These are phyloP conservation scores for Pseudomyrmex cubaensis DNA, from an alignment of 1,140 invertebrate species.

Conservation along the genomic window DNA sequence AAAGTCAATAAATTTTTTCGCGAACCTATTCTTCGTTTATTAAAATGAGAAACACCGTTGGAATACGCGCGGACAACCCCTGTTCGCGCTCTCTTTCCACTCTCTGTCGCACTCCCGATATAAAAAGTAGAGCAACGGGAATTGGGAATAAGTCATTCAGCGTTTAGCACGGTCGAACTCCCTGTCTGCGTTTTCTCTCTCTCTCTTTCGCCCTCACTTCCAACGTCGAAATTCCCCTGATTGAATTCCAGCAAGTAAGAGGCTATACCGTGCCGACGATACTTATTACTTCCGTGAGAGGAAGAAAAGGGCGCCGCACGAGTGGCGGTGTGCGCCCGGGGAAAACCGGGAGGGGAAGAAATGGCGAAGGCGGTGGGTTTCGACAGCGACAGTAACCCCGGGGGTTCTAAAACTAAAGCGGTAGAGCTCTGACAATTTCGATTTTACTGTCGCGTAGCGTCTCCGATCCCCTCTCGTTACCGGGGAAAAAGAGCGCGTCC, in stretches of 20 bases:
- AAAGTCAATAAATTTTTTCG: no score
- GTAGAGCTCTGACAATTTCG: constrained; percentile 77
- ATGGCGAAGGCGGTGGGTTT: constrained; percentile 28
- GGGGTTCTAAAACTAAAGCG: constrained; percentile 78
- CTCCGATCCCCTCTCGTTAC: constrained; percentile 73
- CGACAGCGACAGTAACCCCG: constrained; percentile 69
- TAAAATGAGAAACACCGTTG: neutral
- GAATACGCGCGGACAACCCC: neutral
- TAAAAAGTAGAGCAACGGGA: constrained; percentile 67
- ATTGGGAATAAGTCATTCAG: constrained; percentile 55
- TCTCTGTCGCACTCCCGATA: neutral
- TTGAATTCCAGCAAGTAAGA: constrained; percentile 59
- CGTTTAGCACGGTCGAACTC: constrained; percentile 38
- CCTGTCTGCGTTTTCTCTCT: no score
- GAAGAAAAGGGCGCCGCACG: constrained; percentile 53
- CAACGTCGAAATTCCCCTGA: constrained; percentile 55
- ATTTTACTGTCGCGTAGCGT: constrained; percentile 75
- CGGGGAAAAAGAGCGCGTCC: constrained; percentile 62
- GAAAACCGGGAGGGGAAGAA: neutral
- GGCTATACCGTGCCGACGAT: constrained; percentile 7
- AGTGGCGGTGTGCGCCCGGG: neutral
- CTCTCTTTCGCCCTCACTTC: neutral
- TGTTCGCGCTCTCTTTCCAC: neutral
- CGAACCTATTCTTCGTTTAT: no score
- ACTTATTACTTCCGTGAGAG: constrained; percentile 53